Evolutionary conservation across 1,140 invertebrate genomes (phyloP), one percentile per base, ranked within the genome.

Genomic region (Drosophila sulfurigaster): DNA sequence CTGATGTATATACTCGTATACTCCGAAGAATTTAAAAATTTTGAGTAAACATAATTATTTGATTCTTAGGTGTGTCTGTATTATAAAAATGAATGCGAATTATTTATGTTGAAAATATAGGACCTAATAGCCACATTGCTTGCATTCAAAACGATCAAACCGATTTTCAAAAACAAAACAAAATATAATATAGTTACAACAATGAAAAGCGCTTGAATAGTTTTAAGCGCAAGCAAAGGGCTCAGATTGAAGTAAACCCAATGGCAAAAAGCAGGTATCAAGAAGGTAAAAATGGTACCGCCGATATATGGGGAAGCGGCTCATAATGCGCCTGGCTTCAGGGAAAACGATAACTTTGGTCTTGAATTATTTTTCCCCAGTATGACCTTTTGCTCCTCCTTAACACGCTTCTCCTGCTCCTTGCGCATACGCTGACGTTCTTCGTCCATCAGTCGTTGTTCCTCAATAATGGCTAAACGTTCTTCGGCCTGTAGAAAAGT

Each of bases 341-440:
- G 93, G 73, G 96, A 95, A 94, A 99, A 99, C 78, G 98, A 99
- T 75, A 99, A 94, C 94, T 98, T 98, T 60, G 98, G 98, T 93
- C 98, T 95, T 69, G 98, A 98, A 94, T 99, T 99, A 93, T 98
- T 98, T 95, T 99, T 99, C 82, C 98, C 98, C 80, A 99, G 94
- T 81, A 99, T 99, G 93, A 98, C 97, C 93, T 98, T 98, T 93
- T 99, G 98, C 93, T 99, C 98, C 93, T 98, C 97, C 93, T 98
- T 98, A 54, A 96, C 94, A 78, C 97, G 95, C 82, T 96, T 97
- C 87, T 98, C 97, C 92, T 98, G 96, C 93, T 99, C 97, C 93
- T 97, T 97, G 92, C 97, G 96, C 93, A 99, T 94, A 91, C 96
- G 96, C 93, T 98, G 97, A 85, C 97, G 95, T 92, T 99, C 97